Conservation (phyloP, 2,888 invertebrate genomes). For the Idaea aversata region DNA sequence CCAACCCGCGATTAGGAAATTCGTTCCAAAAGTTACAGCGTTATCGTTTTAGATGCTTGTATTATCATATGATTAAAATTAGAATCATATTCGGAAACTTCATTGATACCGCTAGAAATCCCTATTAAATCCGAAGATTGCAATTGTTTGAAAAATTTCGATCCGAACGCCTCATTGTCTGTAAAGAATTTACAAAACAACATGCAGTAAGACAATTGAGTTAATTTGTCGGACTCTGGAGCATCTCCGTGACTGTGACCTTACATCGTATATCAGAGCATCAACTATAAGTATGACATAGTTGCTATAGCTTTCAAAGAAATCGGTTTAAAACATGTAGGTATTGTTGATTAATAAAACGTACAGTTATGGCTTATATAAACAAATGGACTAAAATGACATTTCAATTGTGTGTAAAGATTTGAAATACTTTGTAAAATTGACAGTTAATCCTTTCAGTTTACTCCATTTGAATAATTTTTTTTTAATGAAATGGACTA, state of each 20-base stretch:
- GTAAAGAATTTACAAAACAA: background rate
- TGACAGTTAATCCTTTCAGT: too few relatives aligned
- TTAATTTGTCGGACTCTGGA: background rate
- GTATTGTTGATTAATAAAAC: too few relatives aligned
- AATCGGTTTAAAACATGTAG: background rate
- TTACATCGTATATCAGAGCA: background rate
- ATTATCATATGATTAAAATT: too few relatives aligned
- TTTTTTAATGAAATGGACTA: too few relatives aligned
- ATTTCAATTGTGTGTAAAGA: too few relatives aligned
- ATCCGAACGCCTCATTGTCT: background rate
- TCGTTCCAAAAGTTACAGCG: too few relatives aligned
- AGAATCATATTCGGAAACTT: background rate
- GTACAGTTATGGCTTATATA: too few relatives aligned
- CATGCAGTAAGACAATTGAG: background rate
- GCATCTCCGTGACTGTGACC: background rate
- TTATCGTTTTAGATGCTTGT: too few relatives aligned
- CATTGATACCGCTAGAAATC: background rate
- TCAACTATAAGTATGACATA: background rate
- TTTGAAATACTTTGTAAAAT: too few relatives aligned
- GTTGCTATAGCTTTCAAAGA: background rate
- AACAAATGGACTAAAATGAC: too few relatives aligned
- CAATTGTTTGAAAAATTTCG: background rate
- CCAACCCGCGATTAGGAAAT: too few relatives aligned
- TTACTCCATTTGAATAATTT: too few relatives aligned
- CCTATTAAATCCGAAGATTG: conserved; percentile 1